Evolutionary conservation across 1,140 invertebrate species (phyloP), one percentile per base, ranked within the genome.

Genomic region (Bombus consobrinus): DNA sequence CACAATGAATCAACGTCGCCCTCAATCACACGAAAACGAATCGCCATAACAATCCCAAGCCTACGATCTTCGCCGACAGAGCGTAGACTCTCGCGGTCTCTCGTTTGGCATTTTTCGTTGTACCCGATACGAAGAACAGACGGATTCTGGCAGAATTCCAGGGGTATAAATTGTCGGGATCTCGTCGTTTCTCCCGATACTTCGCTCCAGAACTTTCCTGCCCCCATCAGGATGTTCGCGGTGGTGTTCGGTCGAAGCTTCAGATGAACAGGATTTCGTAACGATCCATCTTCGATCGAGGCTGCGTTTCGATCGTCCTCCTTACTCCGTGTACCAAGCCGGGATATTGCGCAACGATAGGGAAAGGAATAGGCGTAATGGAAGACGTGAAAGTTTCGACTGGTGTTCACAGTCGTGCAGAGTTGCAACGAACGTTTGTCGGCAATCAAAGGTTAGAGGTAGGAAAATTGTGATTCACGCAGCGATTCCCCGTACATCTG

Each of bases 131-230:
- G 41, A 74, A 59, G 43, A 59, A 37, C 39, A 62, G 72, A 66
- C 59, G n/a, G 64, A 62, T 81, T 37, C 86, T 90, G 82, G 89
- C 89, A 28, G 34, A 41, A 83, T 85, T 91, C 90, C 90, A 91
- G 43, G 43, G 41, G 53, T 88, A 90, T 87, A 90, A 90, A 90
- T 90, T 88, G 88, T 88, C 80, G 86, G 81, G 88, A 90, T 88
- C 81, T 90, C 78, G 74, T 90, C 78, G 73, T 88, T 75, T 91
- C 78, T 79, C 81, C 59, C 77, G 71, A 69, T 88, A 82, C 72
- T 79, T 80, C 82, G 43, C 74, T 83, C 62, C 75, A 28, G 34
- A 89, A 87, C 41, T 87, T 85, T 80, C 66, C 71, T 57, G 39
- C 69, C 37, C 22, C 47, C 69, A 37, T 75, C 69, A 59, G n/a